Conservation (phyloP, 1,140 invertebrate species). For the Brachionus sp. region DNA sequence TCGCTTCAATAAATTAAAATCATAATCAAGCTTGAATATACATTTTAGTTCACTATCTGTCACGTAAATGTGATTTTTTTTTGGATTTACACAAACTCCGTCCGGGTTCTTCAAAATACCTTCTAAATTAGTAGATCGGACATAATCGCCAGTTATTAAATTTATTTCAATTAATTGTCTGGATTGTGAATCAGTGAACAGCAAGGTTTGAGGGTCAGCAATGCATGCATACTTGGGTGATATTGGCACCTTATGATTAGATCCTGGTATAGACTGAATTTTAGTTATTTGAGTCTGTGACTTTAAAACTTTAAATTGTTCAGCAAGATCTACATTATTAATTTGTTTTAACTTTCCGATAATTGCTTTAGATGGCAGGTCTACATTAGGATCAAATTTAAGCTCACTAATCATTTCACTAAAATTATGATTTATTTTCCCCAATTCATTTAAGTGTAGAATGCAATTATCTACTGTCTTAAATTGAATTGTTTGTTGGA, state of each 20-base stretch:
- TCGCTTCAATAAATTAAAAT: constrained; percentile 29
- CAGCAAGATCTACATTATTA: constrained; percentile 4
- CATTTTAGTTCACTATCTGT: constrained; percentile 31
- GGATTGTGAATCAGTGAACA: constrained; percentile 40
- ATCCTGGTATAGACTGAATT: not conserved
- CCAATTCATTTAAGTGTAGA: not conserved
- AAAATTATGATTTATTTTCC: not conserved
- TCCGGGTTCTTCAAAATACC: constrained; percentile 33
- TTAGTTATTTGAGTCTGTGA: constrained; percentile 8
- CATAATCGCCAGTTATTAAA: not conserved
- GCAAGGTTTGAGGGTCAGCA: not conserved
- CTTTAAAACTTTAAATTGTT: constrained; percentile 36
- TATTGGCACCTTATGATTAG: not conserved
- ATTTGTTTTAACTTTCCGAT: constrained; percentile 39
- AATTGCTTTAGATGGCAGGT: not conserved
- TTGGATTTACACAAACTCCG: constrained; percentile 41
- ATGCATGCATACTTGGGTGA: not conserved
- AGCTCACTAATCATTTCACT: constrained; percentile 28
- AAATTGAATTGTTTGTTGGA: not conserved
- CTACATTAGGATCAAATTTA: constrained; percentile 41
- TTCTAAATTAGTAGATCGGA: constrained; percentile 38
- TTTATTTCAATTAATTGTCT: constrained; percentile 13
- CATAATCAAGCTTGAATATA: constrained; percentile 43
- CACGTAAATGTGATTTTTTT: constrained; percentile 24
- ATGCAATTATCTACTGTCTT: not conserved